Evolutionary conservation across 2,113 vertebrate genomes (phyloP).

Genomic region (human): GRCh38 chr7:18622501-18623000

Average conservation of each 20-base stretch:
- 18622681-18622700: neutral
- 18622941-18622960: neutral
- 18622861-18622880: neutral
- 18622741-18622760: neutral
- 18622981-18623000: neutral
- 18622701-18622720: neutral
- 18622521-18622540: too few relatives aligned
- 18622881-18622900: neutral
- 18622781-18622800: neutral
- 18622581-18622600: too few relatives aligned
- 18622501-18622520: too few relatives aligned
- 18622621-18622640: neutral
- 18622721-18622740: neutral
- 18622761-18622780: neutral
- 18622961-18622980: neutral
- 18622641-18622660: neutral
- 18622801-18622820: neutral
- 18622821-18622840: neutral
- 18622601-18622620: too few relatives aligned
- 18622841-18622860: neutral
- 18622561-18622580: too few relatives aligned
- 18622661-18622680: neutral
- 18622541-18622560: too few relatives aligned
- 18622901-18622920: neutral
- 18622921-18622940: neutral